These are phyloP conservation scores for Rhea pennata DNA, from an alignment of 2,113 vertebrate species.

Conservation along the genomic window DNA sequence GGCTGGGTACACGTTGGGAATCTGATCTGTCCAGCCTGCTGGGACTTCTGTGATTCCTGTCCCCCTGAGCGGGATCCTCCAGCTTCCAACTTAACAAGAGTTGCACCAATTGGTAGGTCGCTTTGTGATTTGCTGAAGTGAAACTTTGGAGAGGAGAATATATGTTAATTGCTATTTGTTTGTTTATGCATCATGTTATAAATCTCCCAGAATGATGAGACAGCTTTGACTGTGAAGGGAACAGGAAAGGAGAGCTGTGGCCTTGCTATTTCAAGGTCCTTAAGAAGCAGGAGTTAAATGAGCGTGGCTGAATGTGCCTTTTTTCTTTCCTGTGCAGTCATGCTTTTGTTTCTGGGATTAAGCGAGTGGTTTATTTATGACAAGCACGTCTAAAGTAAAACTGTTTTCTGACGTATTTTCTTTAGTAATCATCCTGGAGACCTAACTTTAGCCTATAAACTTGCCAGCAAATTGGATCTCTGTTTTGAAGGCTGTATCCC, in stretches of 20 bases:
- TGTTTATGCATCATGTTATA: background rate
- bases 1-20: conserved; percentile 91
- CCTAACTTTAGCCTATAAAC: background rate
- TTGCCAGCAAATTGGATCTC: background rate
- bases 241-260: background rate
- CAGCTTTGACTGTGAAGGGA: background rate
- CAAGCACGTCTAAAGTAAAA: background rate
- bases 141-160: background rate
- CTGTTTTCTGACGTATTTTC: background rate
- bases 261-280: background rate
- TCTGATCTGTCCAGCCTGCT: conserved; percentile 90
- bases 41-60: conserved; percentile 88
- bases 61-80: conserved; percentile 86
- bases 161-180: no score
- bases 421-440: background rate
- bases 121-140: background rate
- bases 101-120: conserved; percentile 82
- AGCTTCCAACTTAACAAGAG: conserved; percentile 81
- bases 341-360: background rate
- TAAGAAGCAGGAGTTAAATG: background rate
- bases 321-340: background rate
- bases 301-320: background rate
- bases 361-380: background rate
- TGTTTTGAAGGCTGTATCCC: background rate
- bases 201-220: background rate